A percentile compares a stretch with the other conserved stretches of the same genome.
Evolutionary conservation across 2,797 vertebrate genomes (phyloP).

Genomic region (Cirrhinus molitorella): DNA sequence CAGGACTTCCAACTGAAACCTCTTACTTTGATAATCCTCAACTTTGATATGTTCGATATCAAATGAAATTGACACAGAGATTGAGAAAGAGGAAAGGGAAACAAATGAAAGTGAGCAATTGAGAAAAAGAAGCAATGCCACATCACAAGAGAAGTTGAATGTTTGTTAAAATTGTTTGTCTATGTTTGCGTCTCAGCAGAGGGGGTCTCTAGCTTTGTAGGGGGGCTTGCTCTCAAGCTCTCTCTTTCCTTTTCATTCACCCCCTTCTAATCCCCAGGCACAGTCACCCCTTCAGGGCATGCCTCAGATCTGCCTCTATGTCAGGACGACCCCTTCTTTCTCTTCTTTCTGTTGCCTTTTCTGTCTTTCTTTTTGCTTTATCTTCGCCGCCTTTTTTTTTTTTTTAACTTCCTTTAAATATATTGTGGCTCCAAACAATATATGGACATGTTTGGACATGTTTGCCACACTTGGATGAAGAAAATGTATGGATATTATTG

Average conservation of each 20-base stretch:
- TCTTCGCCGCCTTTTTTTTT: neutral
- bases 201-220: conserved; percentile 89
- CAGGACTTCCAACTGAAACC: conserved; percentile 90
- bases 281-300: conserved; percentile 99
- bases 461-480: neutral
- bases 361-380: conserved; percentile 37
- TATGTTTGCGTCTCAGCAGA: conserved; percentile 94
- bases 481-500: neutral
- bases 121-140: conserved; percentile 62
- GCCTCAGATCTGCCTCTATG: conserved; percentile 93
- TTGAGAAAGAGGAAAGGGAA: conserved; percentile 59
- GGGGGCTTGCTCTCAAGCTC: conserved; percentile 59
- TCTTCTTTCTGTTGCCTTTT: conserved; percentile 44
- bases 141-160: conserved; percentile 77
- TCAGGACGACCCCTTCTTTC: conserved; percentile 64
- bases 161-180: conserved; percentile 91
- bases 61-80: conserved; percentile 81
- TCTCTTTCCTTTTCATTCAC: conserved; percentile 28
- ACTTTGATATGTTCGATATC: conserved; percentile 99
- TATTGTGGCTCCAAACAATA: neutral
- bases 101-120: conserved; percentile 56
- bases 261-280: conserved; percentile 93
- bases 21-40: conserved; percentile 94
- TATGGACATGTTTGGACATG: neutral
- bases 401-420: neutral